phyloP scores from a whole-genome alignment of 2,888 invertebrate genomes.

The Philaethria dido region DNA sequence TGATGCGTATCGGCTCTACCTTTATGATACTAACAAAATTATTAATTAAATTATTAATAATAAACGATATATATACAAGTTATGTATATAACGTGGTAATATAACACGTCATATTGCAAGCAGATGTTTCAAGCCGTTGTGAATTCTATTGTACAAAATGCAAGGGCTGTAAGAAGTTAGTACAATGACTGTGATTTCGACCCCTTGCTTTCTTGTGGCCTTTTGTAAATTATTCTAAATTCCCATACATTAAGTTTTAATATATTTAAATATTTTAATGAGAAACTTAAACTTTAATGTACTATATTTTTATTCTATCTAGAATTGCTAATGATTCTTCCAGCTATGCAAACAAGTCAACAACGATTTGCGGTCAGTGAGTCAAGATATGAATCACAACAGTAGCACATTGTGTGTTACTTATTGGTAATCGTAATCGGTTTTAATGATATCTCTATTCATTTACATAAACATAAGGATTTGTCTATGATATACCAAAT shows the following conservation, averaged over 20 bases:
- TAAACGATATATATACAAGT: not conserved
- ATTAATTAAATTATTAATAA: not conserved
- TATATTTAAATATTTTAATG: not conserved
- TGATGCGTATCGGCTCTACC: slow-evolving; percentile 66
- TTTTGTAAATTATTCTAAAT: slow-evolving; percentile 29
- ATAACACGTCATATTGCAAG: slow-evolving; percentile 49
- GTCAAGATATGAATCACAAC: slow-evolving; percentile 64
- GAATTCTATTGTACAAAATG: slow-evolving; percentile 70
- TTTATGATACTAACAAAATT: not conserved
- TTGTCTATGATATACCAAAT: not conserved
- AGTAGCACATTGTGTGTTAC: slow-evolving; percentile 39
- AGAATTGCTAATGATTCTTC: slow-evolving; percentile 25
- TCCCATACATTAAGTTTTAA: not conserved
- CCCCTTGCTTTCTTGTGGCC: slow-evolving; percentile 61
- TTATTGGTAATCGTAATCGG: slow-evolving; percentile 32
- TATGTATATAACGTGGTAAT: not conserved
- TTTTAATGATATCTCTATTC: slow-evolving; percentile 4
- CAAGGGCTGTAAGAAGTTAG: slow-evolving; percentile 57
- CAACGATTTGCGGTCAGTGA: slow-evolving; percentile 56
- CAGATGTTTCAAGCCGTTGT: slow-evolving; percentile 83
- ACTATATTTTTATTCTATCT: not conserved
- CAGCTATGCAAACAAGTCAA: slow-evolving; percentile 41
- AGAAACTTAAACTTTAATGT: not conserved
- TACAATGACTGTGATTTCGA: slow-evolving; percentile 67
- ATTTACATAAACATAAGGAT: not conserved